phyloP scores from a whole-genome alignment of 2,113 vertebrate genomes.

The Taurulus bubalis region DNA sequence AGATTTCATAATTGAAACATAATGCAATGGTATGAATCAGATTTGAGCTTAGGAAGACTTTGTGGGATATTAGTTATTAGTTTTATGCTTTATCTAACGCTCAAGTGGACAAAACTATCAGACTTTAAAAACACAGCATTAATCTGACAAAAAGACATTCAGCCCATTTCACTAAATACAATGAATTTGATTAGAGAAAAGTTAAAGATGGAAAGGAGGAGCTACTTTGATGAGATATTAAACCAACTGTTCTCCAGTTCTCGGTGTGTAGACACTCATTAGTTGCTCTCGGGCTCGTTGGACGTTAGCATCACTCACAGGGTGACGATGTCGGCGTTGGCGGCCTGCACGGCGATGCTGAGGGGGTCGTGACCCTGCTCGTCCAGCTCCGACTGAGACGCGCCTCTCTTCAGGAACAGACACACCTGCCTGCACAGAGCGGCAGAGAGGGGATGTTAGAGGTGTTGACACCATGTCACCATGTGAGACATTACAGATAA shows the following conservation, averaged over 20 bases:
- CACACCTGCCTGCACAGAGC: conserved; percentile 90
- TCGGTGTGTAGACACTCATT: neutral
- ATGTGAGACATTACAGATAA: neutral
- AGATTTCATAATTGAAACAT: neutral
- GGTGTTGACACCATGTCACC: neutral
- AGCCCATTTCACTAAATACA: neutral
- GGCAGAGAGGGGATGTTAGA: neutral
- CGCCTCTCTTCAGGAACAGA: conserved; percentile 97
- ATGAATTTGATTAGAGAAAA: neutral
- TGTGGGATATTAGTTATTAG: neutral
- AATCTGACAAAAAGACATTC: neutral
- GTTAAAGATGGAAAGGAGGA: neutral
- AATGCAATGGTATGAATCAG: neutral
- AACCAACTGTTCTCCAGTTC: neutral
- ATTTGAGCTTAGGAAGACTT: neutral
- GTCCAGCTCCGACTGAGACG: conserved; percentile 93
- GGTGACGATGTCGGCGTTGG: conserved; percentile 98
- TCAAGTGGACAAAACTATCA: neutral
- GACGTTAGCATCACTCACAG: conserved; percentile 83
- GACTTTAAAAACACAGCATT: neutral
- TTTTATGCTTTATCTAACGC: neutral
- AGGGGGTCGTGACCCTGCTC: conserved; percentile 94
- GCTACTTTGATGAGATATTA: neutral
- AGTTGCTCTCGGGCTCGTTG: neutral
- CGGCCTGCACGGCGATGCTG: conserved; percentile 94